phyloP scores from a whole-genome alignment of 35 echinoderm and acorn worm genomes.

The Anneissia japonica region DNA sequence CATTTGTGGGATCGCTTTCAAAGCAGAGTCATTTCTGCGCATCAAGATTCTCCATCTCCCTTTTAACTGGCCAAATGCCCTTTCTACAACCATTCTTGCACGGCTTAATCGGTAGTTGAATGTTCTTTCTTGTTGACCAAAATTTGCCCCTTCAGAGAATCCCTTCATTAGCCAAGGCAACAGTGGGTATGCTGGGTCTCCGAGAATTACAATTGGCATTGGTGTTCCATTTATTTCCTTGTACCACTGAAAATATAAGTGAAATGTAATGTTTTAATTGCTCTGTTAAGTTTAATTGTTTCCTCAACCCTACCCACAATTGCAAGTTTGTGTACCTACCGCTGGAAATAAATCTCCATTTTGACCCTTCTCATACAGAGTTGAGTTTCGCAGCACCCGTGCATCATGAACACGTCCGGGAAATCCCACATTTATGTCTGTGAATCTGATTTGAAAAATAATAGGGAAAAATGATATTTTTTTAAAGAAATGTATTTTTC shows the following conservation, averaged over 20 bases:
- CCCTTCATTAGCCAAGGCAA: constrained; percentile 42
- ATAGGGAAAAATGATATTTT: too few relatives aligned
- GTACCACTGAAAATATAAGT: not conserved
- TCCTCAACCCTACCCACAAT: too few relatives aligned
- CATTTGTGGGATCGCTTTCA: not conserved
- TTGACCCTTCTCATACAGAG: constrained; percentile 20
- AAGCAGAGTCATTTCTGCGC: constrained; percentile 35
- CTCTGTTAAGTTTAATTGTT: not conserved
- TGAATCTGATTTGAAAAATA: too few relatives aligned
- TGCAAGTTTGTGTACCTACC: constrained; percentile 12
- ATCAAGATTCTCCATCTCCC: constrained; percentile 42
- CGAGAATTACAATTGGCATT: constrained; percentile 49
- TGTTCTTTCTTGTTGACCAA: not conserved
- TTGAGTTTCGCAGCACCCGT: constrained; percentile 23
- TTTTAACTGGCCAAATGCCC: constrained; percentile 51
- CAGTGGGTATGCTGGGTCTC: constrained; percentile 58
- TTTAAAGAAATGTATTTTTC: too few relatives aligned
- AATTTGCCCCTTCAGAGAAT: constrained; percentile 19
- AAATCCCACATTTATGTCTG: constrained; percentile 34
- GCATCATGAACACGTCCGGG: constrained; percentile 44
- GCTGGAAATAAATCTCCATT: constrained; percentile 30
- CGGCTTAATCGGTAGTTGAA: constrained; percentile 47
- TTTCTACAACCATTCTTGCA: constrained; percentile 46
- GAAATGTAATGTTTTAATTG: not conserved
- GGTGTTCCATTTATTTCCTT: constrained; percentile 34